phyloP scores from a whole-genome alignment of 2,888 invertebrate genomes.

The Taenaris catops region DNA sequence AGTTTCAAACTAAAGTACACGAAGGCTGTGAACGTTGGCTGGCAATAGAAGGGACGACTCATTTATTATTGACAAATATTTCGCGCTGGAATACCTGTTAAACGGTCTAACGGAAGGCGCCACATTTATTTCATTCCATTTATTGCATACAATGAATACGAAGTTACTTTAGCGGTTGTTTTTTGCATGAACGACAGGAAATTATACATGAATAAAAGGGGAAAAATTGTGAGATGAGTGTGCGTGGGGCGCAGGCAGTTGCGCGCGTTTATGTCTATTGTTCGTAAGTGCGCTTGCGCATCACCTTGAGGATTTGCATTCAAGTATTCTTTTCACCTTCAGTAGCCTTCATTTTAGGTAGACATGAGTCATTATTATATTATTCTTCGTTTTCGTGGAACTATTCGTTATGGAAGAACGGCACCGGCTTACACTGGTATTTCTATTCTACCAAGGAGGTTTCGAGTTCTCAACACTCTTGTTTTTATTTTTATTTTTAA shows the following conservation, averaged over 20 bases:
- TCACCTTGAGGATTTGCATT: constrained; percentile 19
- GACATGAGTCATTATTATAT: neutral
- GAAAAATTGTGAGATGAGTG: constrained; percentile 14
- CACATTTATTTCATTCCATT: constrained; percentile 63
- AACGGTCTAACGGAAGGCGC: constrained; percentile 69
- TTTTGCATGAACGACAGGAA: constrained; percentile 45
- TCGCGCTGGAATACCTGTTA: constrained; percentile 61
- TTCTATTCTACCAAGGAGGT: too few relatives aligned
- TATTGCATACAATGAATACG: constrained; percentile 47
- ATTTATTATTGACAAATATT: constrained; percentile 79
- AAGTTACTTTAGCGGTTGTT: constrained; percentile 50
- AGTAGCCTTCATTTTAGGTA: neutral
- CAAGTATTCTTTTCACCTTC: constrained; percentile 11
- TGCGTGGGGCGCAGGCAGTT: constrained; percentile 19
- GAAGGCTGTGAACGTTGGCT: constrained; percentile 51
- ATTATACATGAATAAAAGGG: constrained; percentile 35
- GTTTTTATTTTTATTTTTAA: too few relatives aligned
- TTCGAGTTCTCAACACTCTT: too few relatives aligned
- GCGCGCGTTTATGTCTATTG: constrained; percentile 68
- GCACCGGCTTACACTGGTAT: too few relatives aligned
- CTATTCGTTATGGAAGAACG: too few relatives aligned
- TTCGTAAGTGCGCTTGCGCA: constrained; percentile 49
- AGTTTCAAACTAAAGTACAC: constrained; percentile 48
- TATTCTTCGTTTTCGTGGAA: too few relatives aligned
- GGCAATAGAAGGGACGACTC: constrained; percentile 73